Evolutionary conservation across 1,140 invertebrate species (phyloP).

Genomic region (Manduca sexta): DNA sequence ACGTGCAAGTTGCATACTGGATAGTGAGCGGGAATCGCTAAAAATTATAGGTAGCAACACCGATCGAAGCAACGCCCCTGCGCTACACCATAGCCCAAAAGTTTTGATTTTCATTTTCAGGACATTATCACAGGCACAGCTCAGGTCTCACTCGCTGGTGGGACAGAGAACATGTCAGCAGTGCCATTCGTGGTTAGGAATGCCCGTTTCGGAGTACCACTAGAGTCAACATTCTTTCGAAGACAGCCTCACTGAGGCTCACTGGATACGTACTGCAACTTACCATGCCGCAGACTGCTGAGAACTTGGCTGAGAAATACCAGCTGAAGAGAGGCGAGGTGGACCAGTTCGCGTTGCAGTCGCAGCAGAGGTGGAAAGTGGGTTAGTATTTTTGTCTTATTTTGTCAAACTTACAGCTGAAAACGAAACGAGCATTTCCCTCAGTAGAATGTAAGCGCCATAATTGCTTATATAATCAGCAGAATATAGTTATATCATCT

Average conservation of each 20-base stretch:
- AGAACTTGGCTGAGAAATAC: conserved; percentile 95
- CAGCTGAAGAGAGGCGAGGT: conserved; percentile 87
- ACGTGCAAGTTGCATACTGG: too few relatives aligned
- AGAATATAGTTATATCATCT: too few relatives aligned
- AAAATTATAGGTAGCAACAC: too few relatives aligned
- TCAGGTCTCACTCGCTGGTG: conserved; percentile 91
- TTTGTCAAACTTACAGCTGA: too few relatives aligned
- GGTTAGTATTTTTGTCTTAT: too few relatives aligned
- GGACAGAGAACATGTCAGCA: conserved; percentile 96
- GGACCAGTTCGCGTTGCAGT: conserved; percentile 90
- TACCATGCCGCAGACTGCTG: conserved; percentile 97
- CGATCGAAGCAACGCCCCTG: too few relatives aligned
- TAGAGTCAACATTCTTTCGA: conserved; percentile 87
- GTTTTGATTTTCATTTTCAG: conserved; percentile 61
- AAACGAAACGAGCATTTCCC: too few relatives aligned
- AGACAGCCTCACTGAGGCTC: conserved; percentile 87
- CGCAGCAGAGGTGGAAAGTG: conserved; percentile 87
- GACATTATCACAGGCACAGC: conserved; percentile 91
- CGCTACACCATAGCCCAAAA: too few relatives aligned
- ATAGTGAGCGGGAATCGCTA: too few relatives aligned
- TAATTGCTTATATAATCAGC: too few relatives aligned
- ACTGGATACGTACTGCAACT: conserved; percentile 90
- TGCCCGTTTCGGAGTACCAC: conserved; percentile 89
- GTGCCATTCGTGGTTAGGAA: conserved; percentile 90
- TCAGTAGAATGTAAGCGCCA: too few relatives aligned